These are phyloP conservation scores for Pionites leucogaster DNA, from an alignment of 2,113 vertebrate genomes.

Conservation along the genomic window DNA sequence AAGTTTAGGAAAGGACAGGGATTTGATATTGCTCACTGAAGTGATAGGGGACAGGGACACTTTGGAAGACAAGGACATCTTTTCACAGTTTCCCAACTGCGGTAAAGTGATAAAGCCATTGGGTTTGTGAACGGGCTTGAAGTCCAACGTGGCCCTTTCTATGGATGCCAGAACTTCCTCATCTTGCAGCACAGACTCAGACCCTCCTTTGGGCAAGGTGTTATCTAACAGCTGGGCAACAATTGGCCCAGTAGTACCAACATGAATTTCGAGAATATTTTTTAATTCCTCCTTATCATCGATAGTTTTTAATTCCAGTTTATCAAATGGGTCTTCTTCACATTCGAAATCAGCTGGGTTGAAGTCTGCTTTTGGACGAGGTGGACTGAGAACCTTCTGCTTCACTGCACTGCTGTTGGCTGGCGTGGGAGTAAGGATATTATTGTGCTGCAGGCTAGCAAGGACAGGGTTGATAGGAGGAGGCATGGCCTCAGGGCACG, in stretches of 20 bases:
- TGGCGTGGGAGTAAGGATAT: conserved; percentile 92
- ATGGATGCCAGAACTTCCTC: conserved; percentile 75
- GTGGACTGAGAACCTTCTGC: conserved; percentile 82
- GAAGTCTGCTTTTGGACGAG: conserved; percentile 80
- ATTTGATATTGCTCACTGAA: conserved; percentile 92
- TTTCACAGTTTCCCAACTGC: conserved; percentile 86
- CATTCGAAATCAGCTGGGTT: conserved; percentile 97
- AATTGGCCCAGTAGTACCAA: conserved; percentile 71
- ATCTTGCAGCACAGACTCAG: conserved; percentile 71
- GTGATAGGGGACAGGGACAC: conserved; percentile 78
- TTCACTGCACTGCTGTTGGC: conserved; percentile 80
- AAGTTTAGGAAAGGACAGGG: conserved; percentile 94
- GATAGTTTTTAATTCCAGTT: conserved; percentile 94
- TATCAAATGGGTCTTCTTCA: conserved; percentile 97
- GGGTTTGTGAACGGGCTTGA: conserved; percentile 88
- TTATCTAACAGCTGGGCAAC: conserved; percentile 75
- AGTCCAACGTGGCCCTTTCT: conserved; percentile 74
- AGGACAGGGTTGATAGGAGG: conserved; percentile 91
- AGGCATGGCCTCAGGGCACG: conserved; percentile 53
- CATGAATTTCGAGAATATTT: conserved; percentile 88
- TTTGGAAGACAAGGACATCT: conserved; percentile 83
- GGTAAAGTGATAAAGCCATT: conserved; percentile 91
- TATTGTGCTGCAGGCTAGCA: conserved; percentile 89
- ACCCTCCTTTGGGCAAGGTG: conserved; percentile 65
- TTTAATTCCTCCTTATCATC: conserved; percentile 94